These are phyloP conservation scores for Ctenomys sociabilis DNA, from an alignment of 2,113 vertebrate genomes.

Conservation along the genomic window DNA sequence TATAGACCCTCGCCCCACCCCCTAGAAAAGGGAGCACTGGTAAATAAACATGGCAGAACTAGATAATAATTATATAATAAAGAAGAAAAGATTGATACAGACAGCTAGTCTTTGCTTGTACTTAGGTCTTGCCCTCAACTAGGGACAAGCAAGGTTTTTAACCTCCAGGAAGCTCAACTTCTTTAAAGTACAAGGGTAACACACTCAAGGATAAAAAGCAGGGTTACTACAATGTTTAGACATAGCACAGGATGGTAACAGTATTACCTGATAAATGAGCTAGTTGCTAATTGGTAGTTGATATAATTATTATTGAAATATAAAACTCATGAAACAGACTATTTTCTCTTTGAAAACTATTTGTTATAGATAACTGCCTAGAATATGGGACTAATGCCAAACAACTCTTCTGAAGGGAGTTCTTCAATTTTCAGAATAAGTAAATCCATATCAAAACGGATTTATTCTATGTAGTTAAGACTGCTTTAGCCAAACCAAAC, in stretches of 20 bases:
- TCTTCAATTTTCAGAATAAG: conserved; percentile 43
- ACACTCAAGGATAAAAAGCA: not conserved
- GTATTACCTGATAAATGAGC: not conserved
- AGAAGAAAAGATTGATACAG: not conserved
- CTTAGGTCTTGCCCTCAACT: not conserved
- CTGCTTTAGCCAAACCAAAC: not conserved
- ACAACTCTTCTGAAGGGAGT: conserved; percentile 15
- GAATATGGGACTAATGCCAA: not conserved
- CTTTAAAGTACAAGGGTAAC: not conserved
- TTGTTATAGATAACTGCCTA: not conserved
- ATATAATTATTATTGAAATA: not conserved
- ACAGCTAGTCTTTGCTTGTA: not conserved
- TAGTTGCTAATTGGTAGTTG: not conserved
- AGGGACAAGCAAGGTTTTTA: not conserved
- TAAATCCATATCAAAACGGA: not conserved
- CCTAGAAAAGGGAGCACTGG: not conserved
- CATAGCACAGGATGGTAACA: not conserved
- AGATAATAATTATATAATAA: not conserved
- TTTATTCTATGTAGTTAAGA: not conserved
- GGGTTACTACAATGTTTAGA: not conserved
- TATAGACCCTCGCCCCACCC: no score
- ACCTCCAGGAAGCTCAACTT: not conserved
- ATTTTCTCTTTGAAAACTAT: not conserved
- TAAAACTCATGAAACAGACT: not conserved
- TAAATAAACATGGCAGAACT: not conserved